Evolutionary conservation across 2,888 invertebrate genomes (phyloP), one percentile per base, ranked within the genome.

Genomic region (Athripsodes cinereus): DNA sequence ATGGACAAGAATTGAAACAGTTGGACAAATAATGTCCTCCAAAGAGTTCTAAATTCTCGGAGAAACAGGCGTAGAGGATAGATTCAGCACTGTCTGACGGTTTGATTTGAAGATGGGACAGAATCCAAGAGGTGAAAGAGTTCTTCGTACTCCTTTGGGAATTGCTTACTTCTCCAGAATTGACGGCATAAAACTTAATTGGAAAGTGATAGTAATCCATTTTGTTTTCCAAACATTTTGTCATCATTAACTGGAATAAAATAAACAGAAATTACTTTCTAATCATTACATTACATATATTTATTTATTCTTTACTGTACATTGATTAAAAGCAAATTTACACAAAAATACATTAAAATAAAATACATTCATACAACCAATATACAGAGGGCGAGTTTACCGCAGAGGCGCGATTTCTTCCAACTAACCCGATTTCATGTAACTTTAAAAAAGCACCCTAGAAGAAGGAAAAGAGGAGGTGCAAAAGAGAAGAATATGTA

Each of bases 11-110:
- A 66, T 83, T 81, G 60, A 78, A 74, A 67, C 92, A 89, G 69
- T 93, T 92, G 68, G 85, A 85, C 22, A 92, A 83, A 68, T 94
- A 95, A 3, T 83, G 74, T n/a, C 94, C 94, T 1, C 92, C 89
- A 66, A 81, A 79, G 2, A 83, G 83, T 69, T 91, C 88, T 18
- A 93, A 72, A 26, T 82, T 77, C 48, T 85, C 81, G 49, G 88
- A 85, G 13, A 94, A 81, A 66, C 90, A 88, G 11, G 90, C 83
- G 72, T 84, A 87, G 8, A 90, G 80, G 49, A 92, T 81, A 0
- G 92, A 83, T 59, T 84, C 81, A 0, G 95, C 90, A 21, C 96
- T 96, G 70, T 88, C 82, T 59, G 83, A 84, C 3, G 92, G 86
- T 1, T 83, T 86, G 85, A 92, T 92, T 67, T 91, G 90, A 60